Evolutionary conservation across 2,113 vertebrate genomes (phyloP).

Genomic region (Orthonyx spaldingii): DNA sequence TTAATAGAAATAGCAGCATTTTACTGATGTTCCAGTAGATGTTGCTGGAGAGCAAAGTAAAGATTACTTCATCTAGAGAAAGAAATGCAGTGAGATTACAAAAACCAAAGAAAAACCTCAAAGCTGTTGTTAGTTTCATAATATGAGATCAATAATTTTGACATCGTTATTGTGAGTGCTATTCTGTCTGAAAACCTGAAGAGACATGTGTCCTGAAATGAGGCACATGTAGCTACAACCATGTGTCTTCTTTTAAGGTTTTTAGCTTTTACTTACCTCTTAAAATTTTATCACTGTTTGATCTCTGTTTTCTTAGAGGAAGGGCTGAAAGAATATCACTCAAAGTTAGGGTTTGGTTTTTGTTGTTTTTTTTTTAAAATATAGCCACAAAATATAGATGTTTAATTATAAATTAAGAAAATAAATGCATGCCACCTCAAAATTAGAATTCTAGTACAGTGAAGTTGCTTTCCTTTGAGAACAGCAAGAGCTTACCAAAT

Average conservation of each 20-base stretch:
- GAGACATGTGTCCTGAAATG: not conserved
- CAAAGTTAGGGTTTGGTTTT: not conserved
- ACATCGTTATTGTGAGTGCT: constrained; percentile 5
- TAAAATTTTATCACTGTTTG: constrained; percentile 59
- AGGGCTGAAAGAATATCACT: constrained; percentile 44
- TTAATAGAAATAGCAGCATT: constrained; percentile 76
- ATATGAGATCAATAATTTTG: constrained; percentile 56
- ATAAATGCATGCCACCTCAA: constrained; percentile 47
- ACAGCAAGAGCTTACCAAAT: constrained; percentile 52
- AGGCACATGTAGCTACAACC: not conserved
- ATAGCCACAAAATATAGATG: constrained; percentile 27
- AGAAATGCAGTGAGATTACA: constrained; percentile 62
- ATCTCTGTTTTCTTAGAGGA: constrained; percentile 51
- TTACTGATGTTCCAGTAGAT: constrained; percentile 82
- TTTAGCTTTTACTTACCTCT: constrained; percentile 56
- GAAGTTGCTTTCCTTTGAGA: constrained; percentile 58
- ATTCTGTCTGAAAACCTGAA: not conserved
- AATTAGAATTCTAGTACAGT: constrained; percentile 61
- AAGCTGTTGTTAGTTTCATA: constrained; percentile 65
- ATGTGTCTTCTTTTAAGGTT: not conserved
- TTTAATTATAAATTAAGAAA: constrained; percentile 61
- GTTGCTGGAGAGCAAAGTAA: constrained; percentile 83
- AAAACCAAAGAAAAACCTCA: constrained; percentile 57
- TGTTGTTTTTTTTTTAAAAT: constrained; percentile 34
- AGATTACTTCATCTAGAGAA: constrained; percentile 53